Conservation (phyloP, 1,140 invertebrate species). For the Probaryconus sp. region DNA sequence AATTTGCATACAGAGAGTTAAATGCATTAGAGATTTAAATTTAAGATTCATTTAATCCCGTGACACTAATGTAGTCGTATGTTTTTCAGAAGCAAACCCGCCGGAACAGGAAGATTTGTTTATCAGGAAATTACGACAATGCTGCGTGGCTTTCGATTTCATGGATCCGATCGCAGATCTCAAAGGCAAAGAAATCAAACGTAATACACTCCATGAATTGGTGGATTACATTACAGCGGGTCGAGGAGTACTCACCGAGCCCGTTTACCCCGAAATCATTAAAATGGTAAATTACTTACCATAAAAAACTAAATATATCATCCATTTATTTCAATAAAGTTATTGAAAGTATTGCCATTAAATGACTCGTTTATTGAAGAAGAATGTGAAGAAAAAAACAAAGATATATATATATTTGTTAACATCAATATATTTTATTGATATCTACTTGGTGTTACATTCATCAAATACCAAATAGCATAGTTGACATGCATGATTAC, state of each 20-base stretch:
- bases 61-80: no score
- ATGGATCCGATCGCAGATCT: conserved; percentile 98
- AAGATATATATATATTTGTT: conserved; percentile 7
- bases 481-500: conserved; percentile 44
- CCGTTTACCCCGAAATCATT: conserved; percentile 98
- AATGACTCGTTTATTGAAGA: no score
- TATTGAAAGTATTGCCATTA: no score
- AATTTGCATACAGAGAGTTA: no score
- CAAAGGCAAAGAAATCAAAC: conserved; percentile 99
- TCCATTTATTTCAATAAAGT: no score
- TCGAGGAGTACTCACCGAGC: conserved; percentile 96
- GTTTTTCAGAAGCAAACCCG: conserved; percentile 91
- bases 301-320: conserved; percentile 1
- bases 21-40: no score
- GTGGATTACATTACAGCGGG: conserved; percentile 98
- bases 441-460: conserved; percentile 32
- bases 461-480: conserved; percentile 35
- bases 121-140: conserved; percentile 98
- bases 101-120: conserved; percentile 98
- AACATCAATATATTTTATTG: conserved; percentile 23
- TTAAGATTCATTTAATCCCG: no score
- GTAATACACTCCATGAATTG: conserved; percentile 97
- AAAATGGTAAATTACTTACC: conserved; percentile 87
- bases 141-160: conserved; percentile 99
- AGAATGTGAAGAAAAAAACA: not conserved